Evolutionary conservation across 2,888 invertebrate species (phyloP), one percentile per base, ranked within the genome.

Genomic region (Entomobrya proxima): DNA sequence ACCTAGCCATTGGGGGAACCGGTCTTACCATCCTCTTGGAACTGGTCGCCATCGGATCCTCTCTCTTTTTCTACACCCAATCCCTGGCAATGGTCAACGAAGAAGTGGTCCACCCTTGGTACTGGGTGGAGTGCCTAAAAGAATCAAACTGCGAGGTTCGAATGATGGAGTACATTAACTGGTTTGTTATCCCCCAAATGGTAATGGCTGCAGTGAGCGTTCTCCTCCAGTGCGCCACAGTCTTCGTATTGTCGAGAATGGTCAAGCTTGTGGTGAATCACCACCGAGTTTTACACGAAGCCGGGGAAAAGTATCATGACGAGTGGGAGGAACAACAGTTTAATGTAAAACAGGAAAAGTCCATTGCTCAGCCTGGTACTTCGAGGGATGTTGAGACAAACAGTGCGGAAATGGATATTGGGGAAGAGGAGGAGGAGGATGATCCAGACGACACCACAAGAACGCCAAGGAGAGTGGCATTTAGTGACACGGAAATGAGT

Each of bases 51-150:
- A 86, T 90, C 7, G 86, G 85, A 15, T 74, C 87, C 0, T 61
- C 82, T 1, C 50, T 88, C 15, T 88, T 88, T 27, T 52, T 88
- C 0, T 77, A 86, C 18, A 55, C 84, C 5, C 35, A 80, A 18
- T 86, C 87, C 11, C 67, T 79, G 9, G 2, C 37, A 0, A 76
- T 88, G 32, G 86, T 78, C 9, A 87, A 87, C 64, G 88, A 89
- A 76, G 85, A 87, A 2, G 13, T 87, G n/a, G 32, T 88, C 2
- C 86, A 84, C 30, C 86, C 88, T 1, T 90, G 90, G 90, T 89
- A 86, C 35, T 86, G 87, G 85, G 88, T 88, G 27, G 89, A 90
- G 32, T 90, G 90, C 40, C 80, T 76, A 9, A 32, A 83, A 2
- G 6, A 11, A 13, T 64, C 74, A 0, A 80, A 86, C 0, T 90